A percentile compares a stretch with the other conserved stretches of the same genome.
Conservation (phyloP, 2,113 vertebrate genomes). For the Rafetus swinhoei region DNA sequence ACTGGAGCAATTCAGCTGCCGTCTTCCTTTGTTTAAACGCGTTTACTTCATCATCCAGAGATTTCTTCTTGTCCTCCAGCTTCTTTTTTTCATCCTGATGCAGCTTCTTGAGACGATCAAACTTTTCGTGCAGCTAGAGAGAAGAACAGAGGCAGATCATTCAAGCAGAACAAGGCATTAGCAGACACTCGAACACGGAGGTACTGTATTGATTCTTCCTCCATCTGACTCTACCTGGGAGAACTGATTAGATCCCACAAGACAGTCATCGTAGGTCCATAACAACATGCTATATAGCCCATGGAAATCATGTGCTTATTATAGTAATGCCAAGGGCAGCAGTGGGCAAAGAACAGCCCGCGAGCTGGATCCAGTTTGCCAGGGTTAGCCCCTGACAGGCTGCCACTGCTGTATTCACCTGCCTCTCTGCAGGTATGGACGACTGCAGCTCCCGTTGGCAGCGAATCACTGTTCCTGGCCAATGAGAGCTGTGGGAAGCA, state of each 20-base stretch:
- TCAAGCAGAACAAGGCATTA: neutral
- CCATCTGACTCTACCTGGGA: neutral
- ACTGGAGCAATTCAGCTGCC: constrained; percentile 93
- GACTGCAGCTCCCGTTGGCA: too few relatives aligned
- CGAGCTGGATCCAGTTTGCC: too few relatives aligned
- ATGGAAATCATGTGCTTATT: neutral
- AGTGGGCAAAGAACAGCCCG: too few relatives aligned
- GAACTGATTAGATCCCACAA: neutral
- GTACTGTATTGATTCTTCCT: neutral
- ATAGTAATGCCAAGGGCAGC: neutral
- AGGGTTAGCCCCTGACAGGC: too few relatives aligned
- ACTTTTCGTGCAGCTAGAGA: constrained; percentile 94
- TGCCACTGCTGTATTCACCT: too few relatives aligned
- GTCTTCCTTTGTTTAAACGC: constrained; percentile 98
- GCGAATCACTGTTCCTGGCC: too few relatives aligned
- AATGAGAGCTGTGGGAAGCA: too few relatives aligned
- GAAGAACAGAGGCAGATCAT: neutral
- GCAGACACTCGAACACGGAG: neutral
- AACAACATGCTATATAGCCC: neutral
- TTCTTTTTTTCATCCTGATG: constrained; percentile 99
- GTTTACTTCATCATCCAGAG: constrained; percentile 94
- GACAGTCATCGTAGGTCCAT: neutral
- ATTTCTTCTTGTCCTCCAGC: constrained; percentile 96
- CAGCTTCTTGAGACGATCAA: constrained; percentile 96
- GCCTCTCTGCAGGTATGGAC: too few relatives aligned